Conservation (phyloP, 2,113 vertebrate species). For the Epinephelus cyanopodus region DNA sequence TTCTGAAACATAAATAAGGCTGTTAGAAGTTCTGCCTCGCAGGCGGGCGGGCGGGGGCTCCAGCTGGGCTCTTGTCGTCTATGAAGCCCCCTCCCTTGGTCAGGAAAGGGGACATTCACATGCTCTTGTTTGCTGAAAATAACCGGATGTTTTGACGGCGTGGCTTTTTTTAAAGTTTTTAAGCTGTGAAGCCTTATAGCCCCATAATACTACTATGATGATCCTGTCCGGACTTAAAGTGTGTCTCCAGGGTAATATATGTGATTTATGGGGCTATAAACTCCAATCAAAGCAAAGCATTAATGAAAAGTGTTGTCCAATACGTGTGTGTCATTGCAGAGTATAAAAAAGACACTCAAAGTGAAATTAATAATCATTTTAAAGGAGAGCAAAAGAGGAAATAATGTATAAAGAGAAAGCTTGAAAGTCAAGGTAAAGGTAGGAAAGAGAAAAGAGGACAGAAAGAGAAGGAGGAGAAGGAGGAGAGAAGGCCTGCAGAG, state of each 20-base stretch:
- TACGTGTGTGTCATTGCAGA: not conserved
- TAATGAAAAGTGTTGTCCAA: slow-evolving; percentile 12
- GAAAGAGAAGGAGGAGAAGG: slow-evolving; percentile 23
- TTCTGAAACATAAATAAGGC: slow-evolving; percentile 83
- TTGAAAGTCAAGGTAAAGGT: slow-evolving; percentile 29
- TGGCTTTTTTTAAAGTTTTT: not conserved
- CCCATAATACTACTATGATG: slow-evolving; percentile 6
- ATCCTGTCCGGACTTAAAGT: not conserved
- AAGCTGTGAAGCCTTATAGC: not conserved
- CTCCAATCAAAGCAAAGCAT: slow-evolving; percentile 30
- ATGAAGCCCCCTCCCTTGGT: not conserved
- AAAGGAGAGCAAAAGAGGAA: slow-evolving; percentile 4
- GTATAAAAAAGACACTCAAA: slow-evolving; percentile 20
- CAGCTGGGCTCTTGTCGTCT: slow-evolving; percentile 7
- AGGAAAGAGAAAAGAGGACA: slow-evolving; percentile 13
- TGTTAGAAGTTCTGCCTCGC: slow-evolving; percentile 59
- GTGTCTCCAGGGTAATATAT: slow-evolving; percentile 13
- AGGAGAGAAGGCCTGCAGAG: slow-evolving; percentile 65
- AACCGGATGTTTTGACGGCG: slow-evolving; percentile 3
- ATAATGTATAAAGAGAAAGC: not conserved
- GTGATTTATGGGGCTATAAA: slow-evolving; percentile 53
- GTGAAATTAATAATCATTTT: slow-evolving; percentile 3
- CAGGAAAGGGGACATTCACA: slow-evolving; percentile 19
- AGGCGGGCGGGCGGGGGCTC: slow-evolving; percentile 30
- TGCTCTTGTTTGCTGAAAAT: slow-evolving; percentile 36